Evolutionary conservation across 2,888 invertebrate genomes (phyloP).

Genomic region (Galerucella nymphaeae): DNA sequence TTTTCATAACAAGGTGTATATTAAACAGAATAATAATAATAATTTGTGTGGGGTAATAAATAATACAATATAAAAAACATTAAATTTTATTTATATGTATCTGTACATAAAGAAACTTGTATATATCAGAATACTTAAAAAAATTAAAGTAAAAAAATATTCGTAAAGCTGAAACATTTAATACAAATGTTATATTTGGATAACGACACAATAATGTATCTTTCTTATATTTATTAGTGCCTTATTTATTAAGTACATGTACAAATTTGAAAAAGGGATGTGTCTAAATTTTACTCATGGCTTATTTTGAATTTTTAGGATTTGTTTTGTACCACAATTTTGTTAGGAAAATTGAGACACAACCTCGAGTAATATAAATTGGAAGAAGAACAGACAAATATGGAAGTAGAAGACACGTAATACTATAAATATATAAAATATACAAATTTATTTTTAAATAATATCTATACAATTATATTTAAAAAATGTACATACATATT

Average conservation of each 20-base stretch:
- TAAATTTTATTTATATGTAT: slow-evolving; percentile 48
- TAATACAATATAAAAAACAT: slow-evolving; percentile 36
- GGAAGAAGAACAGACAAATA: neutral
- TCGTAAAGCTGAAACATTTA: slow-evolving; percentile 36
- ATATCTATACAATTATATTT: slow-evolving; percentile 8
- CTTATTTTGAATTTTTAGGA: too few relatives aligned
- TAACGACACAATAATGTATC: slow-evolving; percentile 49
- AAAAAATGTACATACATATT: slow-evolving; percentile 1
- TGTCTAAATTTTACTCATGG: neutral
- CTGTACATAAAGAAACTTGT: slow-evolving; percentile 47
- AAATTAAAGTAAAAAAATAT: slow-evolving; percentile 48
- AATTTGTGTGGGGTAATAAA: neutral
- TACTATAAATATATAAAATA: slow-evolving; percentile 1
- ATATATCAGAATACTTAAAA: slow-evolving; percentile 46
- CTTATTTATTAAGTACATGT: slow-evolving; percentile 48
- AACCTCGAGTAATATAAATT: neutral
- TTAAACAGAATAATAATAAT: too few relatives aligned
- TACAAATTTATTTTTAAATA: slow-evolving; percentile 11
- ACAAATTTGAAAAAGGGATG: slow-evolving; percentile 20
- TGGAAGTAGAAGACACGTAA: neutral
- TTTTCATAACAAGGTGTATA: too few relatives aligned
- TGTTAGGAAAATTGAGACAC: slow-evolving; percentile 1
- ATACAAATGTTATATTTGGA: slow-evolving; percentile 43
- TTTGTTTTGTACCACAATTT: too few relatives aligned
- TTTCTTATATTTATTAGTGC: slow-evolving; percentile 44